phyloP scores from a whole-genome alignment of 2,888 invertebrate genomes.

The Epinotia brunnichana region DNA sequence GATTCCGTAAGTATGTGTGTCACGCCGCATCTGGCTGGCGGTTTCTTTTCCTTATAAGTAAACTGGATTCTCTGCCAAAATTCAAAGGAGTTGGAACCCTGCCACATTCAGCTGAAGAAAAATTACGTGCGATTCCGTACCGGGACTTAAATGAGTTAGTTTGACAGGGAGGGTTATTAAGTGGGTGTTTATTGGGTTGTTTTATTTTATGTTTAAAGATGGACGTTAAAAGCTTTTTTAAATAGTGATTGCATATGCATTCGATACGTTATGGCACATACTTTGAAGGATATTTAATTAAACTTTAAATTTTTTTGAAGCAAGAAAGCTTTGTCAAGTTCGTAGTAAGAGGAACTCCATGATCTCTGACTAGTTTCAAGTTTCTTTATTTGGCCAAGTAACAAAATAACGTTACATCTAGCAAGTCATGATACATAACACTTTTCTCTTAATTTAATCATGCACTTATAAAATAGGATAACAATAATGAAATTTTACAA shows the following conservation, averaged over 20 bases:
- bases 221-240: constrained; percentile 28
- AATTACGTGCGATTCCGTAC: not conserved
- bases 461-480: no score
- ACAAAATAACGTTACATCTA: no score
- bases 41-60: constrained; percentile 40
- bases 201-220: constrained; percentile 29
- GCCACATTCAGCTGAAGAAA: constrained; percentile 1
- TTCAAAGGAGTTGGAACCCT: constrained; percentile 30
- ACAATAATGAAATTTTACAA: no score
- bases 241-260: constrained; percentile 20
- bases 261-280: constrained; percentile 2
- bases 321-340: no score
- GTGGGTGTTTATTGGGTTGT: constrained; percentile 13
- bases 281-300: not conserved
- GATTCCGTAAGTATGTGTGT: constrained; percentile 30
- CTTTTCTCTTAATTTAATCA: no score
- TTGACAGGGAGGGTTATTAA: constrained; percentile 17
- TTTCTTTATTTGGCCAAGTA: no score
- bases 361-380: no score
- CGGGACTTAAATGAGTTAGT: not conserved
- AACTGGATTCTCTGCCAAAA: constrained; percentile 37
- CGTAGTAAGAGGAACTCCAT: no score
- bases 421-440: no score
- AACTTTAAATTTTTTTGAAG: no score
- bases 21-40: constrained; percentile 26